Percentiles rank a stretch among this genome's conserved stretches.
Conservation (phyloP, 2,888 invertebrate genomes). For the Oxyteleia sp. region DNA sequence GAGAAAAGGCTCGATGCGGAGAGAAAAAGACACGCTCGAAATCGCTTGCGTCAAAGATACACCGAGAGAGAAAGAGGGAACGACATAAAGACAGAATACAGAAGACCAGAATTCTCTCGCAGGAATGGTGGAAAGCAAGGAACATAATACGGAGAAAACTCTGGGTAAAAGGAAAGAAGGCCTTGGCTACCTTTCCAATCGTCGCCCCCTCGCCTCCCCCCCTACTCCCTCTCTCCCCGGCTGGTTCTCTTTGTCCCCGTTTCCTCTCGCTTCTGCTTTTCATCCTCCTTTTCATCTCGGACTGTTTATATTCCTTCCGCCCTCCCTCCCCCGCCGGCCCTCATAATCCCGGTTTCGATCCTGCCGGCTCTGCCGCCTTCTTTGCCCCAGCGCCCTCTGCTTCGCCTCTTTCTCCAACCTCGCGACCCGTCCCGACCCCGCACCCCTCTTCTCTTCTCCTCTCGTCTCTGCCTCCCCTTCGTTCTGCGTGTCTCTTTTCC, state of each 20-base stretch:
- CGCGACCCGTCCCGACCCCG: conserved; percentile 38
- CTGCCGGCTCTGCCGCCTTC: conserved; percentile 42
- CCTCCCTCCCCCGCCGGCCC: conserved; percentile 27
- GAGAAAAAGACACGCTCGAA: conserved; percentile 66
- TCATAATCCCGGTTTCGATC: conserved; percentile 62
- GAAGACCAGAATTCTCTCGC: conserved; percentile 73
- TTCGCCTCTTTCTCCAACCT: conserved; percentile 46
- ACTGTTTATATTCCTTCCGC: conserved; percentile 49
- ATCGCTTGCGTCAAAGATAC: conserved; percentile 67
- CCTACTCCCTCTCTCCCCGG: conserved; percentile 75
- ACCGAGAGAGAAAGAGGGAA: conserved; percentile 69
- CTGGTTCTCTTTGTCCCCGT: conserved; percentile 85
- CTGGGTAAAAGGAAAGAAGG: conserved; percentile 83
- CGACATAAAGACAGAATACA: conserved; percentile 73
- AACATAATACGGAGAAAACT: conserved; percentile 84
- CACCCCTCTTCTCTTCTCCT: conserved; percentile 49
- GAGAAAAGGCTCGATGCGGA: conserved; percentile 53
- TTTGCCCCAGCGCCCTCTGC: conserved; percentile 61
- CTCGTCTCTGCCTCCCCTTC: conserved; percentile 68
- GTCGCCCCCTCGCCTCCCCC: no score
- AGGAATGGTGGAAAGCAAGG: conserved; percentile 81
- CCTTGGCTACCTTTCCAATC: conserved; percentile 85
- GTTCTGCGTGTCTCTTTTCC: conserved; percentile 63
- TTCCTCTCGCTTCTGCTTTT: conserved; percentile 71
- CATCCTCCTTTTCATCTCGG: conserved; percentile 67